Evolutionary conservation across 2,888 invertebrate species (phyloP).

Genomic region (Melangyna quadrimaculata): DNA sequence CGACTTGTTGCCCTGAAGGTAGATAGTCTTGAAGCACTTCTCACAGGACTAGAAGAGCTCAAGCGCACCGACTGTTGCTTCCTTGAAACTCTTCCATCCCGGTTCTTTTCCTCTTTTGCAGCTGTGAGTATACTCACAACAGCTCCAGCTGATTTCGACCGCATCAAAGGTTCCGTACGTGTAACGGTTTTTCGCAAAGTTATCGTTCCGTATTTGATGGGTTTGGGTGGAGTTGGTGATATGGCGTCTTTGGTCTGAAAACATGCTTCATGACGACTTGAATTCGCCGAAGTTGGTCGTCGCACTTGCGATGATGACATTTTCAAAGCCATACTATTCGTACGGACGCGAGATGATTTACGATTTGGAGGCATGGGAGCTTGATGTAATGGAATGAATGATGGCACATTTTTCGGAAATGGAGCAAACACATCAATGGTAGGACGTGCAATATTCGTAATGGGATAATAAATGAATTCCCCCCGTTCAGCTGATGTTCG

Average conservation of each 20-base stretch:
- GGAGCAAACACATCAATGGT: slow-evolving; percentile 82
- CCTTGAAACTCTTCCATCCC: slow-evolving; percentile 72
- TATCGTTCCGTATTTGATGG: slow-evolving; percentile 78
- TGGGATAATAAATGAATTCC: slow-evolving; percentile 85
- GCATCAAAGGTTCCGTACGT: slow-evolving; percentile 78
- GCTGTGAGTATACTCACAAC: slow-evolving; percentile 75
- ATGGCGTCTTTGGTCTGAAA: slow-evolving; percentile 76
- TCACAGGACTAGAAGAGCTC: slow-evolving; percentile 77
- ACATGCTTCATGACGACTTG: slow-evolving; percentile 78
- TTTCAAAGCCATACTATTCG: slow-evolving; percentile 85
- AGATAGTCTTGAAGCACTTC: slow-evolving; percentile 54
- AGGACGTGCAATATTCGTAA: slow-evolving; percentile 76
- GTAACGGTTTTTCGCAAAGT: slow-evolving; percentile 78
- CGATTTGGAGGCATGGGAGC: slow-evolving; percentile 90
- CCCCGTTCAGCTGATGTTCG: slow-evolving; percentile 74
- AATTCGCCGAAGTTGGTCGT: slow-evolving; percentile 73
- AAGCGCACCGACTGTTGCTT: slow-evolving; percentile 76
- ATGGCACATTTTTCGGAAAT: slow-evolving; percentile 84
- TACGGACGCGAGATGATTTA: slow-evolving; percentile 86
- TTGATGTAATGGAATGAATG: slow-evolving; percentile 83
- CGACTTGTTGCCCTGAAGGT: slow-evolving; percentile 79
- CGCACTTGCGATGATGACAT: slow-evolving; percentile 82
- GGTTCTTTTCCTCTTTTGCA: slow-evolving; percentile 73
- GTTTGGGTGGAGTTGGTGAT: slow-evolving; percentile 74
- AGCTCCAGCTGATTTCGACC: slow-evolving; percentile 80